Evolutionary conservation across 1,140 invertebrate genomes (phyloP), one percentile per base, ranked within the genome.

Genomic region (Drosophila bipectinata): DNA sequence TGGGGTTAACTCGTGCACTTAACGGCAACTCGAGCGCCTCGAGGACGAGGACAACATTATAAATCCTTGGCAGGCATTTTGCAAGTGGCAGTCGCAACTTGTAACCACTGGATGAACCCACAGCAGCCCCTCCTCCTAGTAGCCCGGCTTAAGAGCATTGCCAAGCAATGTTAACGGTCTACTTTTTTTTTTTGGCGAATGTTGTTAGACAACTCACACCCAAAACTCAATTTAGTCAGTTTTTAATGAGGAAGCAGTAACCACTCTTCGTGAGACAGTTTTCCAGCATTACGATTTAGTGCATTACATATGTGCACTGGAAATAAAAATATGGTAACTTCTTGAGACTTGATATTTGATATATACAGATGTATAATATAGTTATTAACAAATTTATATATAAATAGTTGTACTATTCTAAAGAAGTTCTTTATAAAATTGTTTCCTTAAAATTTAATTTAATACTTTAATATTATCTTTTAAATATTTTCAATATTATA

Each of bases 1-100:
- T 66, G 82, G 80, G 82, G 82, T 87, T 87, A 87, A 87, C 82
- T 85, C 82, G 83, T 85, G 83, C 83, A 87, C 82, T 88, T 85
- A 85, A 85, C 82, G 83, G 72, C 60, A 75, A 76, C 78, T 74
- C 69, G 77, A 87, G 82, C 82, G 81, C 72, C 82, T 73, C 82
- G 78, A 76, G 80, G 53, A 83, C 76, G 80, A 87, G 82, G 81
- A 87, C 83, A 88, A 87, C 82, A 88, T 87, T 87, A 87, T 87
- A 87, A 87, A 87, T 87, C 82, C 71, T 76, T 73, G 75, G 61
- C 82, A 87, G 82, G 82, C 82, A 87, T 88, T 67, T 87, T 87
- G 83, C 82, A 82, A 87, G 83, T 87, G 82, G 82, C 82, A 85
- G 78, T 77, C 74, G 54, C 52, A 71, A 71, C 67, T 71, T 71